Evolutionary conservation across 37 sponge, comb jelly and placozoan species (phyloP).

Genomic region (Aplysina aerophoba): DNA sequence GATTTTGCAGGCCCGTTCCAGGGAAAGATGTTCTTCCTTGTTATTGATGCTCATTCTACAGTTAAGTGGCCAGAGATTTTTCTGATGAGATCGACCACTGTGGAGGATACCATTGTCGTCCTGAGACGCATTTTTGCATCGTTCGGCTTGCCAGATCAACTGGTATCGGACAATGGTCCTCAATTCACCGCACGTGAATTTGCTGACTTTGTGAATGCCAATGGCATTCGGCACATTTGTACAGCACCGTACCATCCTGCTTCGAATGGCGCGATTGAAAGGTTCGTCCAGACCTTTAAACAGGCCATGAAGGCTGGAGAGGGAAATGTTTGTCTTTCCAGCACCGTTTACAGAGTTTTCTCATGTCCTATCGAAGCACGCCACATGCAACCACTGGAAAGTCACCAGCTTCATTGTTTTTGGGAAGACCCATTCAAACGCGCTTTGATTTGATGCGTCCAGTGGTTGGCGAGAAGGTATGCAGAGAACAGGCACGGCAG

Average conservation of each 20-base stretch:
- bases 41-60: background rate
- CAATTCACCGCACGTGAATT: background rate
- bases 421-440: too few relatives aligned
- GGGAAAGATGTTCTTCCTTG: background rate
- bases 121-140: background rate
- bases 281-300: background rate
- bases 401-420: too few relatives aligned
- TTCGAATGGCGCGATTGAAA: background rate
- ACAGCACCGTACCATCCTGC: background rate
- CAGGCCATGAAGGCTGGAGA: background rate
- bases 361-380: too few relatives aligned
- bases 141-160: background rate
- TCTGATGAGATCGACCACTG: background rate
- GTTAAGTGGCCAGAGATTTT: background rate
- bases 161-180: constrained; percentile 18
- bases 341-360: too few relatives aligned
- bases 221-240: background rate
- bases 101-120: background rate
- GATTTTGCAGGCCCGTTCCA: constrained; percentile 27
- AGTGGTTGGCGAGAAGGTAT: background rate
- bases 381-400: too few relatives aligned
- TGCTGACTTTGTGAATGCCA: background rate
- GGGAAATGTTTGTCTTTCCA: too few relatives aligned
- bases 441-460: too few relatives aligned
- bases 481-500: background rate